Base-by-base conservation (phyloP, 2,888 invertebrate genomes). In the Saturnia japonica region DNA sequence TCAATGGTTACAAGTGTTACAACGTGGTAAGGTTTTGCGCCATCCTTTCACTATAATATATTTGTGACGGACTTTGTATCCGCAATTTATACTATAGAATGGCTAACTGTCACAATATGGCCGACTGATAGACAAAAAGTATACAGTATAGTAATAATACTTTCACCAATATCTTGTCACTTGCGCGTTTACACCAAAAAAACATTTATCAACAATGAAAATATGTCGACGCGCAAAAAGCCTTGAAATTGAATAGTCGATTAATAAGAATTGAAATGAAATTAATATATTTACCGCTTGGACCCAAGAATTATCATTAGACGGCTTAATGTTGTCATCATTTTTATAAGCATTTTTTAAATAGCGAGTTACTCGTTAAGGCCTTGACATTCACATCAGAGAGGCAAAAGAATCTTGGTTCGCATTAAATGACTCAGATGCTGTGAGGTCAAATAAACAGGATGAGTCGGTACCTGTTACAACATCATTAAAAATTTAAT, bases 101-200 rank as follows among this genome's bases (percentile, higher is more conserved):
- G 47, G 28, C 12, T 51, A 70, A 67, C 70, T 70, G 66, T 28
- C 57, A 14, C 72, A 74, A 74, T 72, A 68, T 71, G 40, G 64
- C n/a, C 40, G 64, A 69, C 77, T 76, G 74, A 80, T 77, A 80
- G 78, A 78, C 80, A 85, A 83, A 82, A 85, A 82, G 80, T 80
- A 76, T 76, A 77, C 78, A 78, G 78, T 78, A 88, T 91, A 91
- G 78, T 79, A 78, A 78, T 78, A 88, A 78, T 78, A 88, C 91
- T 91, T 91, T 91, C 91, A 86, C 91, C 82, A 74, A 73, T 77
- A 83, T 82, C 82, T 80, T 82, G 84, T 86, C 81, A 80, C 75
- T 78, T 78, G 82, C 77, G 77, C 76, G 82, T 83, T 79, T 79
- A 76, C 75, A 80, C 74, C 79, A 77, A 83, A 83, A 85, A 80